Evolutionary conservation across 53 echinoderm and acorn worm genomes (phyloP).

Genomic region (Echinometra lucunter): DNA sequence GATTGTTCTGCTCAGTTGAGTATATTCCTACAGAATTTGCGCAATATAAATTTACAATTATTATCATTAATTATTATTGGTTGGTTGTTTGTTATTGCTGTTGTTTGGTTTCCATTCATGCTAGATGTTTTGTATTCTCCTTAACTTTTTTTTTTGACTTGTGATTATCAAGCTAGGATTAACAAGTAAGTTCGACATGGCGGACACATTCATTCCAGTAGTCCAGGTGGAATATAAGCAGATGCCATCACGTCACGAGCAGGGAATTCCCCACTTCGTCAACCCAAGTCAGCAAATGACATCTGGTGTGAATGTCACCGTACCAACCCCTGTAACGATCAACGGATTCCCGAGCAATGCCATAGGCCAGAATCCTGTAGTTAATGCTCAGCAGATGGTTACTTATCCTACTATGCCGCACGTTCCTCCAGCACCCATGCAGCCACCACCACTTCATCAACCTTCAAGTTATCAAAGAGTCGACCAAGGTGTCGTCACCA

Average conservation of each 20-base stretch:
- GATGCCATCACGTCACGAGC: slow-evolving; percentile 53
- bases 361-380: not conserved
- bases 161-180: not conserved
- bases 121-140: not conserved
- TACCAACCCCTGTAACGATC: not conserved
- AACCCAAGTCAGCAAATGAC: not conserved
- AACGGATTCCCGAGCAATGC: not conserved
- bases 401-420: not conserved
- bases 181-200: not conserved
- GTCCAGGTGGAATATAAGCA: slow-evolving; percentile 55
- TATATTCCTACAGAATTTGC: too few relatives aligned
- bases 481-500: not conserved
- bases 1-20: too few relatives aligned
- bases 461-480: not conserved
- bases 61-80: too few relatives aligned
- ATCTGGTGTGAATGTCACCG: not conserved
- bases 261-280: slow-evolving; percentile 63
- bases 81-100: too few relatives aligned
- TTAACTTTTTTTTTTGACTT: not conserved
- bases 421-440: not conserved
- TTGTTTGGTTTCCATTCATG: too few relatives aligned
- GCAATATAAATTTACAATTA: too few relatives aligned
- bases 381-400: not conserved
- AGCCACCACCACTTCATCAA: not conserved
- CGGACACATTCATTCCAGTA: slow-evolving; percentile 40